Conservation (phyloP, 2,888 invertebrate genomes). For the Heliconius hortense region DNA sequence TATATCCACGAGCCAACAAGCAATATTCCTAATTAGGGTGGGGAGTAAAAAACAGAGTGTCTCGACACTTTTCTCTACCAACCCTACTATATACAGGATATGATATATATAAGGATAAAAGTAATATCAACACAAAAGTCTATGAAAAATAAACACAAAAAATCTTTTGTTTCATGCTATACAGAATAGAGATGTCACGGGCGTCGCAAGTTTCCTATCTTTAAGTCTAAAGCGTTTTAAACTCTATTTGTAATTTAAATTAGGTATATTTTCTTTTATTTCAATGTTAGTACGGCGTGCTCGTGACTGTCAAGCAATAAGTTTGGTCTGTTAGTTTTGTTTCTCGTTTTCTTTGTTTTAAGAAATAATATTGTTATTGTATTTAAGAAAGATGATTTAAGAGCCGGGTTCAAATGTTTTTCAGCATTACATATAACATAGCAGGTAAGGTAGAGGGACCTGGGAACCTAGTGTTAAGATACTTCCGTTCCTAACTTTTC, state of each 20-base stretch:
- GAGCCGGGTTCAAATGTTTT: not conserved
- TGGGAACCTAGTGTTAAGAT: no score
- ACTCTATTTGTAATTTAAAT: not conserved
- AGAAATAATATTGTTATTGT: not conserved
- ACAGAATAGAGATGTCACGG: slow-evolving; percentile 14
- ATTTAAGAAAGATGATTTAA: not conserved
- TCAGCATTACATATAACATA: not conserved
- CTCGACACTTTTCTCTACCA: not conserved
- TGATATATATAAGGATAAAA: no score
- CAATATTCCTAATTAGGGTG: no score
- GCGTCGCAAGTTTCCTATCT: slow-evolving; percentile 3
- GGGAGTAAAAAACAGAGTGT: not conserved
- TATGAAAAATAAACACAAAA: slow-evolving; percentile 4
- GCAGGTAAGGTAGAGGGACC: no score
- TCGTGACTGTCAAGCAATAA: slow-evolving; percentile 20
- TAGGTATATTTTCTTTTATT: not conserved
- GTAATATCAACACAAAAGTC: not conserved
- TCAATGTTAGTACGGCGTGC: not conserved
- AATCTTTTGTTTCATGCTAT: not conserved
- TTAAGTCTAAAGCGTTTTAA: not conserved
- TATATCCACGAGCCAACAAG: no score
- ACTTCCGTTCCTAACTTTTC: no score
- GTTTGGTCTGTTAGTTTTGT: slow-evolving; percentile 6
- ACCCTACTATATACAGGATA: not conserved
- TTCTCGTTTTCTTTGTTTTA: slow-evolving; percentile 4